Base-by-base conservation (phyloP, 2,797 vertebrate genomes). In the Enoplosus armatus region DNA sequence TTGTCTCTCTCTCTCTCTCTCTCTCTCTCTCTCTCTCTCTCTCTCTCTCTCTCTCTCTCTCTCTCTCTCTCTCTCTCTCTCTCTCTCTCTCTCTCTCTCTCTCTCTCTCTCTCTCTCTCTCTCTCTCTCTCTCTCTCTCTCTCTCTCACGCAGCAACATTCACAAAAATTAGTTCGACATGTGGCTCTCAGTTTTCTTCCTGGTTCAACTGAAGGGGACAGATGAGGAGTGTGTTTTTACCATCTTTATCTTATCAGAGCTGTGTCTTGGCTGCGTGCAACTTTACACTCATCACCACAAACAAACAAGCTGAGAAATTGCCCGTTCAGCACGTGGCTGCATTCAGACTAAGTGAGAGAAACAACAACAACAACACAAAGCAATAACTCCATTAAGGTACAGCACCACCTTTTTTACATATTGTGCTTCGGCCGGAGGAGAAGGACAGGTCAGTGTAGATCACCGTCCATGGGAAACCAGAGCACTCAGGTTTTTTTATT, bases 141-240 rank as follows among this genome's bases (percentile, higher is more conserved):
- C 31, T 33, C 31, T 33, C 31, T 33, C 51, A 37, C 60, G 48
- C 65, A 29, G 15, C 15, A 10, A 54, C 18, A 48, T 55, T 50
- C 35, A 41, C 63, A 35, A 24, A 37, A 43, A 63, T 4, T n/a
- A n/a, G 6, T 22, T 72, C 68, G 35, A 43, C 58, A 47, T 41
- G 62, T 66, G 65, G 26, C n/a, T 59, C 12, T 68, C 37, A 22
- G 35, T 27, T 84, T 77, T 82, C 60, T 80, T 82, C 78, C 77
- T 76, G 78, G 85, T 89, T 89, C 71, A 87, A 51, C 43, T 62
- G 50, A 73, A 79, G 75, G 82, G 85, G 59, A 84, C 67, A 43
- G 72, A 79, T 77, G 73, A 72, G 60, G 65, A 71, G 70, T 59
- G 53, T n/a, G 4, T 54, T 66, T 87, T 74, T 35, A 73, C 24